phyloP scores from a whole-genome alignment of 1,140 invertebrate species.

The Solenopsis fugax region DNA sequence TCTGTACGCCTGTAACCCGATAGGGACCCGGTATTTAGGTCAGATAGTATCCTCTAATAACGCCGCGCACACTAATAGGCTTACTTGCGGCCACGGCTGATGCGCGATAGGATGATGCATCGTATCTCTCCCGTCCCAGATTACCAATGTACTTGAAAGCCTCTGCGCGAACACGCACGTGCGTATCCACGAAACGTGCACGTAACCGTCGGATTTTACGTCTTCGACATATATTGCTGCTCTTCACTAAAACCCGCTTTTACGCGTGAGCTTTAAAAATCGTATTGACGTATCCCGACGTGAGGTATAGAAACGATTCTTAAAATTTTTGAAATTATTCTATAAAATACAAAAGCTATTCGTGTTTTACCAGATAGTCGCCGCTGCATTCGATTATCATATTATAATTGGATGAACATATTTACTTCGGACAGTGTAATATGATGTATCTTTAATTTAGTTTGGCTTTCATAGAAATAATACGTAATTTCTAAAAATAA shows the following conservation, averaged over 20 bases:
- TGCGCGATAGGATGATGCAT: conserved; percentile 69
- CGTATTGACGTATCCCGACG: not conserved
- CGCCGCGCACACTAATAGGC: conserved; percentile 72
- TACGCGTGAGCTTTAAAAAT: not conserved
- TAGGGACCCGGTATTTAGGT: conserved; percentile 69
- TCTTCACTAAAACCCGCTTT: conserved; percentile 5
- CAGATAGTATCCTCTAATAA: conserved; percentile 76
- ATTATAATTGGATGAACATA: not conserved
- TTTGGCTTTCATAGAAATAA: not conserved
- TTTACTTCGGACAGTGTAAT: not conserved
- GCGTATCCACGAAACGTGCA: conserved; percentile 45
- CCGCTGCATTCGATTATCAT: not conserved
- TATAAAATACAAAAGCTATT: not conserved
- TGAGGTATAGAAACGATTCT: not conserved
- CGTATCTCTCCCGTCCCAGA: conserved; percentile 75
- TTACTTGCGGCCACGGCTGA: conserved; percentile 67
- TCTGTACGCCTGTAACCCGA: conserved; percentile 48
- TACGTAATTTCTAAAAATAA: not conserved
- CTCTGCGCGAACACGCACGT: conserved; percentile 53
- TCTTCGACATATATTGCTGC: not conserved
- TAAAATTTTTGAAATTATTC: conserved; percentile 13
- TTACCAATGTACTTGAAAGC: conserved; percentile 73
- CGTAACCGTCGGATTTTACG: conserved; percentile 44
- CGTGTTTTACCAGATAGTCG: not conserved
- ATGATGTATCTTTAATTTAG: not conserved